Conservation (phyloP, 92 coral and sea anemone species). For the Paramuricea clavata region DNA sequence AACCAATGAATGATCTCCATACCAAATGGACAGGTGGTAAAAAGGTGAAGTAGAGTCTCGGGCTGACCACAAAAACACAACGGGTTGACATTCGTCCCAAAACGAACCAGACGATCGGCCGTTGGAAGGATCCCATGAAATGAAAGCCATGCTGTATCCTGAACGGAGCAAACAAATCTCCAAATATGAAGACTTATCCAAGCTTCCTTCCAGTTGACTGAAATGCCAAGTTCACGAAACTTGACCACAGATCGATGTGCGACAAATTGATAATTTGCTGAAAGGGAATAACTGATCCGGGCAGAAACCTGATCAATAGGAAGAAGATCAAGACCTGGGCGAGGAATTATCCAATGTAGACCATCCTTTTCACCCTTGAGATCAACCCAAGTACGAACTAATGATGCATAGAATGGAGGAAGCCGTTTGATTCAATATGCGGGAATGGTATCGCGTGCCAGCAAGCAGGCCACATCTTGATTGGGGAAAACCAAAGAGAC, state of each 20-base stretch:
- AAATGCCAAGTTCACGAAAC: not conserved
- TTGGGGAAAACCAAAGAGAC: not conserved
- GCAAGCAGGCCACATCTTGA: not conserved
- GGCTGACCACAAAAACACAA: conserved; percentile 12
- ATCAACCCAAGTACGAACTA: conserved; percentile 1
- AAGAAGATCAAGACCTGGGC: not conserved
- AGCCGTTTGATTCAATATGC: not conserved
- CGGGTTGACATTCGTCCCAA: not conserved
- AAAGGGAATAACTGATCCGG: not conserved
- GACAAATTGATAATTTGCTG: not conserved
- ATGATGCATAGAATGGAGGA: conserved; percentile 24
- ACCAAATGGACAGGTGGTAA: not conserved
- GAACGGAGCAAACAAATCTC: not conserved
- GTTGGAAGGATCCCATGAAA: conserved; percentile 5
- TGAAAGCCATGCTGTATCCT: not conserved
- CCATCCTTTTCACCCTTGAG: not conserved
- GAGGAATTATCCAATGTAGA: not conserved
- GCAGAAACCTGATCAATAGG: not conserved
- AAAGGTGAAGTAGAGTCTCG: not conserved
- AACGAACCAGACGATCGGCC: conserved; percentile 25
- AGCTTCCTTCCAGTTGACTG: not conserved
- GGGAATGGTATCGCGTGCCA: not conserved
- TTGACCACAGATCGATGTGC: not conserved
- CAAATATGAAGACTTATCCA: not conserved
- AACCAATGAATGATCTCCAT: not conserved